Conservation (phyloP, 1,140 invertebrate species). For the Eurosta solidaginis region DNA sequence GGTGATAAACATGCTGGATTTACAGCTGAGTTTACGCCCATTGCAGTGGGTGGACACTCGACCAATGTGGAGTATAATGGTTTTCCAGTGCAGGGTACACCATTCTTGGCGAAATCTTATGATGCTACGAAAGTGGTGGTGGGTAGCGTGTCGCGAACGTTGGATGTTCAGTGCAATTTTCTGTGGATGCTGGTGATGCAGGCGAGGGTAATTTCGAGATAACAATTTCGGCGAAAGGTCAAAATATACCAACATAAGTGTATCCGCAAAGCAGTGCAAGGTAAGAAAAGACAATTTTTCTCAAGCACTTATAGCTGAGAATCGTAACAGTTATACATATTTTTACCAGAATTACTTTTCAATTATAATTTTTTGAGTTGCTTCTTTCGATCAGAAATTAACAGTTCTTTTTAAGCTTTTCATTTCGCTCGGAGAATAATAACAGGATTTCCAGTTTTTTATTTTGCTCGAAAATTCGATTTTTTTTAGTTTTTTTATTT, state of each 20-base stretch:
- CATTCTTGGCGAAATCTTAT: constrained; percentile 91
- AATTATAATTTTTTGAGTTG: too few species aligned
- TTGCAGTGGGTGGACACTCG: constrained; percentile 86
- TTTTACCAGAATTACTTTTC: too few species aligned
- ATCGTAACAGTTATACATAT: too few species aligned
- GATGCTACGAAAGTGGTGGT: constrained; percentile 89
- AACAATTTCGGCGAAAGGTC: constrained; percentile 89
- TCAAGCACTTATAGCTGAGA: too few species aligned
- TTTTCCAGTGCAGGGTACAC: constrained; percentile 86
- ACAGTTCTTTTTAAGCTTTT: too few species aligned
- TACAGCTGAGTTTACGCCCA: constrained; percentile 88
- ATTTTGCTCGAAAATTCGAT: too few species aligned
- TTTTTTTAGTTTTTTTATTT: too few species aligned
- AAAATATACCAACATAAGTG: constrained; percentile 97
- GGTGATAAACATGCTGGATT: constrained; percentile 85
- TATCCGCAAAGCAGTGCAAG: constrained; percentile 79
- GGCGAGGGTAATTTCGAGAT: constrained; percentile 98
- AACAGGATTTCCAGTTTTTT: too few species aligned
- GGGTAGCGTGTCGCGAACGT: constrained; percentile 77
- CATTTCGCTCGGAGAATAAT: too few species aligned
- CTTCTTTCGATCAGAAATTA: too few species aligned
- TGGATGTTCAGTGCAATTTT: constrained; percentile 87
- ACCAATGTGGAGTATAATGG: constrained; percentile 91
- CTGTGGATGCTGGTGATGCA: constrained; percentile 93
- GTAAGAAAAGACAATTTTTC: too few species aligned